Percentiles rank a stretch among this genome's conserved stretches.
Conservation (phyloP, 2,888 invertebrate species). For the Euclidia mi region DNA sequence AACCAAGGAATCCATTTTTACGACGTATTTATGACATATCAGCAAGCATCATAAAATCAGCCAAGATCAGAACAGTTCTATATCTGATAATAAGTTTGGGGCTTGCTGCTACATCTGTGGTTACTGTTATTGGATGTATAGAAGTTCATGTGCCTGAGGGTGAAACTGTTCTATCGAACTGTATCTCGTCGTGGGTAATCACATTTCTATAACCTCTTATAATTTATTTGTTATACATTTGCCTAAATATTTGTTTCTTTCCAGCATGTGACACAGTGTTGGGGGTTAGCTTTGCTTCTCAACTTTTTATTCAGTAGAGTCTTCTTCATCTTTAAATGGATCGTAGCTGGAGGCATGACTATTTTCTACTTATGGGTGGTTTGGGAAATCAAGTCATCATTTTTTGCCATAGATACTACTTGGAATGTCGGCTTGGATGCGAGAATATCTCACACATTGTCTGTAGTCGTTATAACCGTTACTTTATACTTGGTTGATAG, state of each 20-base stretch:
- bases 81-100: conserved; percentile 92
- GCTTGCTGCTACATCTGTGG: conserved; percentile 91
- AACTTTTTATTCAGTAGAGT: conserved; percentile 96
- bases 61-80: conserved; percentile 90
- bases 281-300: conserved; percentile 91
- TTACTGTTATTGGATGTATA: conserved; percentile 90
- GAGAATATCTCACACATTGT: conserved; percentile 93
- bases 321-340: conserved; percentile 95
- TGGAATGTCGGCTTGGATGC: conserved; percentile 93
- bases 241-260: conserved; percentile 41
- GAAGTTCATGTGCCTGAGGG: conserved; percentile 64
- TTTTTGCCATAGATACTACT: conserved; percentile 91
- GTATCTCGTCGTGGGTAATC: conserved; percentile 87
- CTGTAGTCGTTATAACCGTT: conserved; percentile 93
- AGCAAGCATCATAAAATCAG: conserved; percentile 90
- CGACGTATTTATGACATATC: conserved; percentile 91
- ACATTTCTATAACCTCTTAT: conserved; percentile 39
- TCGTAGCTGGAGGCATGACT: conserved; percentile 92
- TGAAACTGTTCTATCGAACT: conserved; percentile 78
- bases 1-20: conserved; percentile 88
- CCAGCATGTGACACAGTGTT: conserved; percentile 94
- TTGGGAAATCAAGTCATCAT: conserved; percentile 90
- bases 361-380: conserved; percentile 92
- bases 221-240: conserved; percentile 1
- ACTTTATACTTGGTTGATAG: conserved; percentile 96